A percentile compares a stretch with the other conserved stretches of the same genome.
phyloP scores from a whole-genome alignment of 2,888 invertebrate genomes.

The Dromius quadrimaculatus region DNA sequence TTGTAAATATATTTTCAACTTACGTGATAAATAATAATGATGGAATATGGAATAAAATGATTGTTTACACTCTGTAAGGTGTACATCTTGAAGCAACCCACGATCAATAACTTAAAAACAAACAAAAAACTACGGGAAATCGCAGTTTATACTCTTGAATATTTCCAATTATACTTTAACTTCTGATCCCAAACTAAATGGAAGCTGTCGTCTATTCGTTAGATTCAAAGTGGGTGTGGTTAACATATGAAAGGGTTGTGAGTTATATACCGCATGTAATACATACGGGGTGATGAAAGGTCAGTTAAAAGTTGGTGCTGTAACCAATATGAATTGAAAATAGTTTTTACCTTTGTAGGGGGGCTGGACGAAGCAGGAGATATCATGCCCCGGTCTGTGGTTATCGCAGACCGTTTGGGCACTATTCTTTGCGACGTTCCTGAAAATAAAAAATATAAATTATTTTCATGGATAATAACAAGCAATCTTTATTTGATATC shows the following conservation, averaged over 20 bases:
- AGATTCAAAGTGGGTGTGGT: neutral
- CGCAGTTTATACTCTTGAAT: no score
- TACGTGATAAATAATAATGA: no score
- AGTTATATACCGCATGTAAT: neutral
- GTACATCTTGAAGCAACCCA: no score
- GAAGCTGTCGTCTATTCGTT: neutral
- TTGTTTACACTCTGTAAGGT: no score
- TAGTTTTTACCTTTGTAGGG: constrained; percentile 67
- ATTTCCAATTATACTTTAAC: neutral
- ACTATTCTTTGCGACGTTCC: constrained; percentile 69
- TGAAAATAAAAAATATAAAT: constrained; percentile 60
- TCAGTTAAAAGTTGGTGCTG: neutral
- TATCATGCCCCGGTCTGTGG: constrained; percentile 65
- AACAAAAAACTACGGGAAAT: no score
- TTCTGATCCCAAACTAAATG: no score
- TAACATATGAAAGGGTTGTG: neutral
- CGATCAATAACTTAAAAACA: no score
- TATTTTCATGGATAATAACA: no score
- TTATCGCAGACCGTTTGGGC: constrained; percentile 67
- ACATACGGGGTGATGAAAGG: neutral
- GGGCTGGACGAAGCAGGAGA: constrained; percentile 67
- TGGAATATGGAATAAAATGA: no score
- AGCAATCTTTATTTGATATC: no score
- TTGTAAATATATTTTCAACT: no score
- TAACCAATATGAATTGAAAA: neutral